phyloP scores from a whole-genome alignment of 2,113 vertebrate genomes.

The Dicrurus megarhynchus region DNA sequence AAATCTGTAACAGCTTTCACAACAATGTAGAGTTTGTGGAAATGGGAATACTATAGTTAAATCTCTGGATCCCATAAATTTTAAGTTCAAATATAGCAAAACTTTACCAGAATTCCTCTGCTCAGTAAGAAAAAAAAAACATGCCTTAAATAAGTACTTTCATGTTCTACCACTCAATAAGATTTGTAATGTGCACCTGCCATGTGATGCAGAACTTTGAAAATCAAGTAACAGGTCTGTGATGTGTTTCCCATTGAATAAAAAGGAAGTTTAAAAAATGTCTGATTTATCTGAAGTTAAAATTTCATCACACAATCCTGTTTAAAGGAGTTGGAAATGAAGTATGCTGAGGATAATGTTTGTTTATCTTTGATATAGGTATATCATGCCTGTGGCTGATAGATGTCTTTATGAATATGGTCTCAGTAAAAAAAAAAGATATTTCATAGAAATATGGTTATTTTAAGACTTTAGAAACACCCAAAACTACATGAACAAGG shows the following conservation, averaged over 20 bases:
- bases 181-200: background rate
- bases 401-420: background rate
- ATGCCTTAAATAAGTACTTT: background rate
- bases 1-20: background rate
- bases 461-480: background rate
- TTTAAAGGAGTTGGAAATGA: background rate
- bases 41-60: background rate
- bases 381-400: background rate
- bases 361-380: background rate
- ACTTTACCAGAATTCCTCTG: background rate
- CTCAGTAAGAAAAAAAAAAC: background rate
- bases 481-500: background rate
- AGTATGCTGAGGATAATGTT: background rate
- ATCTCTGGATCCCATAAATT: background rate
- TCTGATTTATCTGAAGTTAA: background rate
- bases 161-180: background rate
- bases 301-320: background rate
- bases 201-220: background rate
- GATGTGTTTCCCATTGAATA: background rate
- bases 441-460: background rate
- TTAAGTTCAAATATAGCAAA: background rate
- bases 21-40: background rate
- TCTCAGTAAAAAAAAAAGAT: background rate
- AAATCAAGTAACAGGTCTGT: background rate
- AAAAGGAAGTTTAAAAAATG: background rate